Conservation (phyloP, 2,113 vertebrate species). For the Romanogobio albipinnatus region DNA sequence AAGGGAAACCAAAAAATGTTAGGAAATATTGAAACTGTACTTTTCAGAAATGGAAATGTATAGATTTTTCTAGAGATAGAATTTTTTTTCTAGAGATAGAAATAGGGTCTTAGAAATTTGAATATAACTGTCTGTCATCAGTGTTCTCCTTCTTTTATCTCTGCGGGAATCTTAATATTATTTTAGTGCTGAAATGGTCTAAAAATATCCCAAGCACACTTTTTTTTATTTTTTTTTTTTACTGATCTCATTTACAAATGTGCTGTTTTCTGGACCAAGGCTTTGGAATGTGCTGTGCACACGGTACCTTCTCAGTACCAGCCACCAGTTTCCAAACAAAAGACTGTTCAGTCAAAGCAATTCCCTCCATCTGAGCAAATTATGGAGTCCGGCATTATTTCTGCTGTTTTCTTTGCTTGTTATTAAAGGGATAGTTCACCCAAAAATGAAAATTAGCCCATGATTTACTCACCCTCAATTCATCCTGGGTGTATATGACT, state of each 20-base stretch:
- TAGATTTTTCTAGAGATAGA: background rate
- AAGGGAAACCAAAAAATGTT: background rate
- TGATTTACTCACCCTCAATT: too few relatives aligned
- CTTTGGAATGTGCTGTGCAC: slow-evolving; percentile 39
- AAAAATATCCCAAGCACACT: background rate
- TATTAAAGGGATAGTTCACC: background rate
- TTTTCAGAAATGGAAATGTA: background rate
- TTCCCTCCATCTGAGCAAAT: slow-evolving; percentile 16
- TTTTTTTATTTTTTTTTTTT: background rate
- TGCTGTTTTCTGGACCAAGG: slow-evolving; percentile 23
- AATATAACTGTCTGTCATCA: background rate
- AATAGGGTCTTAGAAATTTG: too few relatives aligned
- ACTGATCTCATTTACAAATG: slow-evolving; percentile 18
- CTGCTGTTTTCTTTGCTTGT: background rate
- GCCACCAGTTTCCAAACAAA: slow-evolving; percentile 52
- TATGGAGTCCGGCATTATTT: background rate
- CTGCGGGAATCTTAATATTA: background rate
- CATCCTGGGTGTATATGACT: too few relatives aligned
- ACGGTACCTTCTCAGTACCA: slow-evolving; percentile 49
- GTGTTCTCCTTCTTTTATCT: background rate
- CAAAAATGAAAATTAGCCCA: too few relatives aligned
- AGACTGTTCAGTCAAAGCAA: slow-evolving; percentile 41
- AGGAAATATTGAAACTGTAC: background rate
- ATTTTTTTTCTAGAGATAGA: background rate
- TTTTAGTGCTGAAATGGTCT: background rate